Base-by-base conservation (phyloP, 2,797 vertebrate species). In the Typhlichthys subterraneus region DNA sequence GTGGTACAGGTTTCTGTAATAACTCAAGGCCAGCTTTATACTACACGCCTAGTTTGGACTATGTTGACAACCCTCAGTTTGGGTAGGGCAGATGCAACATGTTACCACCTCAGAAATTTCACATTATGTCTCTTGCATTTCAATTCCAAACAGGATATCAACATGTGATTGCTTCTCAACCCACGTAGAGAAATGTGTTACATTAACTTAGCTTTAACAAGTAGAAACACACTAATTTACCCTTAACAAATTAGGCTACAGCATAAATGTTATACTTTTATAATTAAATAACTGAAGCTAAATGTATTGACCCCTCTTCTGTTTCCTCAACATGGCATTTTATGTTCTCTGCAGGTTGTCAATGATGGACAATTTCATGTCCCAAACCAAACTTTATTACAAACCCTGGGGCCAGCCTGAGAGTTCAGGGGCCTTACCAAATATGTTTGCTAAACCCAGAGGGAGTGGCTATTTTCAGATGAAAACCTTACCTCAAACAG, bases 351-450 rank as follows among this genome's bases (percentile, higher is more conserved):
- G 12, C 58, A 88, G 84, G 29, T 64, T 77, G 45, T 60, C 63
- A 31, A 57, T 88, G 48, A 77, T 74, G 50, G 78, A 88, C 71
- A 79, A 46, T 47, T 86, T 74, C 12, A 51, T 55, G 48, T 84
- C 88, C 60, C 80, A 88, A 62, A 83, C 80, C 23, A 77, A 83
- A 53, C 63, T 0, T 1, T 61, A 85, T 68, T 86, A 78, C 76
- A 72, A 68, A 74, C 74, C 65, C 47, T 51, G 67, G 59, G 5
- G 45, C 49, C 11, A 1, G 4, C 23, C 67, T 2, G 50, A 69
- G 45, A 55, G 57, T 38, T 71, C 15, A 0, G 65, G 50, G 52
- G 12, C 72, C 54, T 66, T 81, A 11, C 72, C 67, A 64, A 78
- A 67, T 19, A 1, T 74, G 6, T 12, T 62, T 19, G 73, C 70